These are phyloP conservation scores for Xerus rutilus DNA, from an alignment of 2,797 vertebrate genomes.

Conservation along the genomic window DNA sequence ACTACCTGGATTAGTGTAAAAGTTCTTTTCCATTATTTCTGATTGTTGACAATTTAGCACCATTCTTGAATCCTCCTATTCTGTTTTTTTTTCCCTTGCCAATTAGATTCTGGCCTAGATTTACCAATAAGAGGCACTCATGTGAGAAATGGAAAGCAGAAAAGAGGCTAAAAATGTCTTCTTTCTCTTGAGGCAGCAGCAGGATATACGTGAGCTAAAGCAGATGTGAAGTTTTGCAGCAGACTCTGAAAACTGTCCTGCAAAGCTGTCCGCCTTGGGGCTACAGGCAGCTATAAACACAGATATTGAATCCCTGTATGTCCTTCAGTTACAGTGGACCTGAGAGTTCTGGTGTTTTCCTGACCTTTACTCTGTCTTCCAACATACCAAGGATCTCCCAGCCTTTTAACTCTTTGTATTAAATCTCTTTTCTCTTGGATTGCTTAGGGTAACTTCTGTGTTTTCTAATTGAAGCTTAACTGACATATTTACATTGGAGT, in stretches of 20 bases:
- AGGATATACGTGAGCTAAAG: neutral
- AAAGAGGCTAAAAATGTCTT: neutral
- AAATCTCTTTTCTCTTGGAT: neutral
- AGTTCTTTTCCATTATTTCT: neutral
- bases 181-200: neutral
- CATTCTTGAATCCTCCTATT: neutral
- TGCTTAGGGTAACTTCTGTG: neutral
- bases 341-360: neutral
- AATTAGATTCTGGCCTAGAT: constrained; percentile 22
- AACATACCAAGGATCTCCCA: neutral
- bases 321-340: no score
- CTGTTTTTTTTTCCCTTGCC: neutral
- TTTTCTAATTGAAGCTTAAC: neutral
- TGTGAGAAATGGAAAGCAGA: constrained; percentile 30
- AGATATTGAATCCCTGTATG: neutral
- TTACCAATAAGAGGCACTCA: constrained; percentile 22
- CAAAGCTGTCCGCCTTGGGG: neutral
- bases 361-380: neutral
- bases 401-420: neutral
- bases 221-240: neutral
- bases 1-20: neutral
- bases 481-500: neutral
- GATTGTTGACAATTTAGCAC: neutral
- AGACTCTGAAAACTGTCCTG: neutral
- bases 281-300: neutral